phyloP scores from a whole-genome alignment of 2,797 vertebrate species.

The Philypnodon macrostomus region DNA sequence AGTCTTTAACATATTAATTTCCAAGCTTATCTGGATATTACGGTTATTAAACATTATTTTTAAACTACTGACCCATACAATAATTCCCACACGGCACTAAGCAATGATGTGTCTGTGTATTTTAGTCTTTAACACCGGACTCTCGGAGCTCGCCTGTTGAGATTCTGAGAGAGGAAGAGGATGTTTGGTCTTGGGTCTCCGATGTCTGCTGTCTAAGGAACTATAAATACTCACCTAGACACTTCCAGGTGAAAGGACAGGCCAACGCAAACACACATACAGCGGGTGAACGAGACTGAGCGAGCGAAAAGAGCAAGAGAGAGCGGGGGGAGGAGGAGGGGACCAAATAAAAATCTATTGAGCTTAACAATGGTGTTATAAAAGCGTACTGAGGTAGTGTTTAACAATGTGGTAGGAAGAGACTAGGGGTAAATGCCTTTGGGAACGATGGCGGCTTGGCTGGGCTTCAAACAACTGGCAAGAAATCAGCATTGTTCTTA shows the following conservation, averaged over 20 bases:
- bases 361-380: slow-evolving; percentile 77
- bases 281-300: slow-evolving; percentile 43
- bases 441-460: slow-evolving; percentile 73
- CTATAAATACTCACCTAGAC: slow-evolving; percentile 80
- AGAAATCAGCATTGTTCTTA: slow-evolving; percentile 74
- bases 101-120: not conserved
- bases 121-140: slow-evolving; percentile 3
- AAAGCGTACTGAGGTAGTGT: slow-evolving; percentile 76
- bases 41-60: slow-evolving; percentile 9
- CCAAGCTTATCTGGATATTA: not conserved
- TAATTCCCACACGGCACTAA: not conserved
- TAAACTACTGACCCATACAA: slow-evolving; percentile 1
- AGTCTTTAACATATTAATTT: slow-evolving; percentile 6
- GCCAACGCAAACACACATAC: slow-evolving; percentile 67
- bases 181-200: slow-evolving; percentile 81
- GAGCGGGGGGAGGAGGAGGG: too few relatives aligned
- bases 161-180: slow-evolving; percentile 88
- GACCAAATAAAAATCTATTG: slow-evolving; percentile 76
- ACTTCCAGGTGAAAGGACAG: slow-evolving; percentile 81
- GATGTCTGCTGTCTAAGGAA: slow-evolving; percentile 76
- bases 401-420: slow-evolving; percentile 81
- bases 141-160: slow-evolving; percentile 21
- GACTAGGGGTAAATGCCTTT: slow-evolving; percentile 71
- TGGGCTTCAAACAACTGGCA: slow-evolving; percentile 74
- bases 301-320: slow-evolving; percentile 33